Conservation (phyloP, 1,140 invertebrate genomes). For the Mamestra configurata region DNA sequence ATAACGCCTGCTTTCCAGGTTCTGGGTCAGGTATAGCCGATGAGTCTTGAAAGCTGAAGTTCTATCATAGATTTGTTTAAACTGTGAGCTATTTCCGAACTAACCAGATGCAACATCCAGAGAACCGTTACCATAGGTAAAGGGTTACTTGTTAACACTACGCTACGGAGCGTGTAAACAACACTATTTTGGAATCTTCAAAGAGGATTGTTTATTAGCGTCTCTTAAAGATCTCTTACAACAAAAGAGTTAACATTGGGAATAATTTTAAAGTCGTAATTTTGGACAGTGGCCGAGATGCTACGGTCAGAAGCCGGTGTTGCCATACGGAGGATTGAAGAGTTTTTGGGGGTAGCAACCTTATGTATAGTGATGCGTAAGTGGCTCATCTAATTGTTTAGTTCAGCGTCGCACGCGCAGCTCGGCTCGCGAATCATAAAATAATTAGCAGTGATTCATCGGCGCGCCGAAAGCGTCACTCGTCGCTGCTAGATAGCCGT, state of each 20-base stretch:
- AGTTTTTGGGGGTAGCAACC: not conserved
- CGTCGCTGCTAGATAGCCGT: slow-evolving; percentile 64
- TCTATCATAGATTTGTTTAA: slow-evolving; percentile 36
- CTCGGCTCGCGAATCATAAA: slow-evolving; percentile 71
- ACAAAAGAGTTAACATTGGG: slow-evolving; percentile 79
- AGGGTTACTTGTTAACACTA: slow-evolving; percentile 56
- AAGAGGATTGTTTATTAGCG: slow-evolving; percentile 71
- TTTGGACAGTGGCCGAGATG: slow-evolving; percentile 73
- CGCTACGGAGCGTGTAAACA: slow-evolving; percentile 62
- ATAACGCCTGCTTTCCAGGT: slow-evolving; percentile 7
- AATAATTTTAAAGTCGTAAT: slow-evolving; percentile 76
- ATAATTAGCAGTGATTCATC: slow-evolving; percentile 85
- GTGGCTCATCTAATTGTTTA: slow-evolving; percentile 66
- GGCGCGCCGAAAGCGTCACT: slow-evolving; percentile 73
- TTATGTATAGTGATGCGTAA: not conserved
- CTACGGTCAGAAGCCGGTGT: slow-evolving; percentile 8
- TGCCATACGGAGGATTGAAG: not conserved
- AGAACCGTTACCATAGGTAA: slow-evolving; percentile 42
- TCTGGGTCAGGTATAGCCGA: slow-evolving; percentile 25
- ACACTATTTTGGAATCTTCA: slow-evolving; percentile 69
- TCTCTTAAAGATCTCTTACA: slow-evolving; percentile 72
- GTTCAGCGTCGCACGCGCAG: slow-evolving; percentile 56
- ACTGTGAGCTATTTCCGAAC: slow-evolving; percentile 24
- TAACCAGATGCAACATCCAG: slow-evolving; percentile 25
- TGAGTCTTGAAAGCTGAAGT: not conserved